A percentile compares a stretch with the other conserved stretches of the same genome.
Evolutionary conservation across 2,113 vertebrate genomes (phyloP).

Genomic region (Phylloscopus trochilus): DNA sequence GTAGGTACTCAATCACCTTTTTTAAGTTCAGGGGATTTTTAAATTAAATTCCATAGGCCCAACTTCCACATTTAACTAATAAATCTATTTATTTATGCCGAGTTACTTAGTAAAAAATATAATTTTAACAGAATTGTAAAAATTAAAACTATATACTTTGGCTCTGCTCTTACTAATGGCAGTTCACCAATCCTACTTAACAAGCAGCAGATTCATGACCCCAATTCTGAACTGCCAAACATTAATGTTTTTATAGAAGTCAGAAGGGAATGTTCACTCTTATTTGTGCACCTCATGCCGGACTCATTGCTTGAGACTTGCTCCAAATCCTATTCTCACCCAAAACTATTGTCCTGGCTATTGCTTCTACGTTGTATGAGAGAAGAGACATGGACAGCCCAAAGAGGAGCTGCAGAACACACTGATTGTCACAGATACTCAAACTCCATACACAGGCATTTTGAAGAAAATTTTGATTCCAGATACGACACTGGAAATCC

Average conservation of each 20-base stretch:
- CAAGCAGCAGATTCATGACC: neutral
- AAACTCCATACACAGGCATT: neutral
- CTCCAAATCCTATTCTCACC: neutral
- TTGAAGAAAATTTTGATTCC: neutral
- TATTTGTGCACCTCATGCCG: neutral
- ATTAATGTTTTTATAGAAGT: neutral
- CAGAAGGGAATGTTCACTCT: neutral
- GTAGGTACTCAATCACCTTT: neutral
- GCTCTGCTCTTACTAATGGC: neutral
- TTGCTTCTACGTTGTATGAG: neutral
- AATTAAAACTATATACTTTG: neutral
- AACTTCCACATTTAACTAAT: neutral
- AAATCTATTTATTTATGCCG: neutral
- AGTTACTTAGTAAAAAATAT: neutral
- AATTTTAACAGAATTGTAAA: neutral
- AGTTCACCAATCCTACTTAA: neutral
- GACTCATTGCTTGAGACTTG: neutral
- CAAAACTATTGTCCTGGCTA: neutral
- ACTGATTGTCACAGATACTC: neutral
- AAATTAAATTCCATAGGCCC: neutral
- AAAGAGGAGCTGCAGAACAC: neutral
- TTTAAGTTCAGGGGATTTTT: neutral
- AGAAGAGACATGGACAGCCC: neutral
- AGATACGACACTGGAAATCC: neutral
- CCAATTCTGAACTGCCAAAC: neutral